Evolutionary conservation across 2,888 invertebrate species (phyloP).

Genomic region (Thelaira solivaga): DNA sequence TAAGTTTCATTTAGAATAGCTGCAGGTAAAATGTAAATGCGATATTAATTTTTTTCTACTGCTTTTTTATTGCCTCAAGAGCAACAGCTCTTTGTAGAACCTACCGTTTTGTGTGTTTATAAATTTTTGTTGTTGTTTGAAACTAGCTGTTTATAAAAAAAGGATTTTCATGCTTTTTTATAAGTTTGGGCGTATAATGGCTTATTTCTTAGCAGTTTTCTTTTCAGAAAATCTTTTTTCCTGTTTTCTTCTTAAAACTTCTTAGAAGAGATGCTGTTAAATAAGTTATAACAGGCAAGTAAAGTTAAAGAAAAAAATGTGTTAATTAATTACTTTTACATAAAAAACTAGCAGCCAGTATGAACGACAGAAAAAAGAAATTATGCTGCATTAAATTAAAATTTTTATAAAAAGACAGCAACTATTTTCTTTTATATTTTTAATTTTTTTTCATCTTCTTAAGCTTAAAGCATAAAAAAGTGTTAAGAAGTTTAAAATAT

Average conservation of each 20-base stretch:
- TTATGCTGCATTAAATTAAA: slow-evolving; percentile 30
- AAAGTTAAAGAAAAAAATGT: slow-evolving; percentile 21
- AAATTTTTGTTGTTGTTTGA: no score
- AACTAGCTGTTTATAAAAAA: slow-evolving; percentile 32
- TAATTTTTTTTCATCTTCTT: no score
- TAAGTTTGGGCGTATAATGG: not conserved
- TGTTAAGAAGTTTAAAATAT: slow-evolving; percentile 29
- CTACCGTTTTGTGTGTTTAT: not conserved
- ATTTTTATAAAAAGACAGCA: not conserved
- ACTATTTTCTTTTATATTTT: not conserved
- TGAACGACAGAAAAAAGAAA: slow-evolving; percentile 12
- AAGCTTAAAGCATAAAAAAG: not conserved
- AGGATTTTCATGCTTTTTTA: slow-evolving; percentile 9
- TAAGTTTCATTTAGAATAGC: no score
- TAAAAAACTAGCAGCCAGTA: slow-evolving; percentile 15
- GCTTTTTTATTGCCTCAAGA: no score
- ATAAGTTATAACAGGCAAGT: not conserved
- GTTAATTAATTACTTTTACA: slow-evolving; percentile 44
- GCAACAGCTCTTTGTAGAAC: no score
- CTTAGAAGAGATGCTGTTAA: not conserved
- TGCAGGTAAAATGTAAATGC: no score
- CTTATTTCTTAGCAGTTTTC: slow-evolving; percentile 1
- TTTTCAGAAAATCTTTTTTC: not conserved
- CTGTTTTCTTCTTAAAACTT: not conserved
- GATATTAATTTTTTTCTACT: no score